These are phyloP conservation scores for Lithosia quadra DNA, from an alignment of 2,888 invertebrate species.

Conservation along the genomic window DNA sequence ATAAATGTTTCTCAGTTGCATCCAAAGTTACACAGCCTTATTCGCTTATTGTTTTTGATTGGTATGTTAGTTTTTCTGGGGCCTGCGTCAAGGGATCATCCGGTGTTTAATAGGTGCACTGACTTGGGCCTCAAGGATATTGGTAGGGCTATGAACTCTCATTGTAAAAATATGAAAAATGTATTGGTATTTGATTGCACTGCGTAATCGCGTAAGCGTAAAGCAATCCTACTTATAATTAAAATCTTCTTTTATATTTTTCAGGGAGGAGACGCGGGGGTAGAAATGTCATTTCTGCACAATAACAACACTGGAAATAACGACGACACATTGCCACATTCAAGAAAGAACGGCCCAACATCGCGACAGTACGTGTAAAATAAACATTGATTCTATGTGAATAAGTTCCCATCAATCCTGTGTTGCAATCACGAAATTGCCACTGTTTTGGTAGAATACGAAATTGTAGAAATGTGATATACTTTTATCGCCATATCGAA, in stretches of 20 bases:
- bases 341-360: conserved; percentile 77
- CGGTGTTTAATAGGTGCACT: too few relatives aligned
- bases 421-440: conserved; percentile 36
- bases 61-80: too few relatives aligned
- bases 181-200: too few relatives aligned
- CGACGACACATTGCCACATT: conserved; percentile 75
- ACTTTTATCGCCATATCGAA: conserved; percentile 61
- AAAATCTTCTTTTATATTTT: conserved; percentile 31
- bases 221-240: not conserved
- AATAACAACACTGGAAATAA: conserved; percentile 87
- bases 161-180: too few relatives aligned
- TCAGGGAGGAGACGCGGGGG: conserved; percentile 79
- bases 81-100: too few relatives aligned
- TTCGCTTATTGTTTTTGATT: too few relatives aligned
- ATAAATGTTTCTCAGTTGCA: not conserved
- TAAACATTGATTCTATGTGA: conserved; percentile 12
- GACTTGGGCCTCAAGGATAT: too few relatives aligned
- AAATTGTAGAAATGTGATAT: conserved; percentile 64
- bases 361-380: conserved; percentile 76
- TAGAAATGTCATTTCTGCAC: conserved; percentile 91
- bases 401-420: conserved; percentile 32
- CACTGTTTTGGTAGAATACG: conserved; percentile 59
- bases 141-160: too few relatives aligned
- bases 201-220: too few relatives aligned
- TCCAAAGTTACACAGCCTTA: too few relatives aligned